Evolutionary conservation across 2,113 vertebrate species (phyloP).

Genomic region (Tiliqua scincoides): DNA sequence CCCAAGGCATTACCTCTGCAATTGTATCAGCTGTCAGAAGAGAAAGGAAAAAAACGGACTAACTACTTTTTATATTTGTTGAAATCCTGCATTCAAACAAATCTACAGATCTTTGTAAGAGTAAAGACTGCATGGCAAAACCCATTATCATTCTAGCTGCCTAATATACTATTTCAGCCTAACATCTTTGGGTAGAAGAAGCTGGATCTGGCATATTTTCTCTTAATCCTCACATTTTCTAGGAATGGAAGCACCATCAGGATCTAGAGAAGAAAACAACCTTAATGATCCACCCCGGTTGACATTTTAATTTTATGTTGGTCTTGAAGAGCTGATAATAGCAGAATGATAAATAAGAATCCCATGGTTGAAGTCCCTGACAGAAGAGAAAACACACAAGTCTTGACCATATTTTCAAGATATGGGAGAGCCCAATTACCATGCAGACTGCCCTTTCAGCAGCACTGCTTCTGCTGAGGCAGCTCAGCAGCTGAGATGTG

Average conservation of each 20-base stretch:
- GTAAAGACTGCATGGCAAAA: not conserved
- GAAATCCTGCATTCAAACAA: not conserved
- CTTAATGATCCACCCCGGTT: not conserved
- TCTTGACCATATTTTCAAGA: too few relatives aligned
- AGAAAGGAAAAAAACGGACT: not conserved
- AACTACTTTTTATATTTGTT: not conserved
- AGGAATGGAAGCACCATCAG: not conserved
- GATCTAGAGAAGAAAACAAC: not conserved
- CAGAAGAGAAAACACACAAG: not conserved
- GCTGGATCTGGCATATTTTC: not conserved
- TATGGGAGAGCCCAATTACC: too few relatives aligned
- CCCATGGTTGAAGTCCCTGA: not conserved
- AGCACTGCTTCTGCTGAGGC: too few relatives aligned
- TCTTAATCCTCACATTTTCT: not conserved
- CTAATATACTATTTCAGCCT: not conserved
- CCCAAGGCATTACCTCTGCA: slow-evolving; percentile 21
- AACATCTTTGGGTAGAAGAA: too few relatives aligned
- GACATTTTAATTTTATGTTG: not conserved
- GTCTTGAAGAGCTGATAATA: not conserved
- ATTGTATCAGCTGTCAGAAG: not conserved
- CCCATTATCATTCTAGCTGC: not conserved
- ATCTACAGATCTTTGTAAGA: not conserved
- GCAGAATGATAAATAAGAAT: not conserved
- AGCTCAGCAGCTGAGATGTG: too few relatives aligned
- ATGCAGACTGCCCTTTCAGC: too few relatives aligned